Evolutionary conservation across 1,140 invertebrate genomes (phyloP).

Genomic region (Drosophila micromelanica): DNA sequence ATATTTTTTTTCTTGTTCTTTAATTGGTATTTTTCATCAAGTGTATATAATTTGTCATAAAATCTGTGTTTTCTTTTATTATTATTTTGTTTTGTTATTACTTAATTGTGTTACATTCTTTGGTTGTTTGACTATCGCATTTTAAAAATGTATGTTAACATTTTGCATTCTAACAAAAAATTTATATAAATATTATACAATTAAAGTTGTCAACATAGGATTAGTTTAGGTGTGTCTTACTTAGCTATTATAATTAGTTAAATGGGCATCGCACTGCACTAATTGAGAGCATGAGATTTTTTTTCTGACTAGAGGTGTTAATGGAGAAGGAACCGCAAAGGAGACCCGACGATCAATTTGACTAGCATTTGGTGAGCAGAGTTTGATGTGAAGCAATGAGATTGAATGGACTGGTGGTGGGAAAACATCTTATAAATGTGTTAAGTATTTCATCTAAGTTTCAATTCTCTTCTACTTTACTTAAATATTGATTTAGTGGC

Average conservation of each 20-base stretch:
- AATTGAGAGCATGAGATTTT: conserved; percentile 67
- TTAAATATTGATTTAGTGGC: conserved; percentile 44
- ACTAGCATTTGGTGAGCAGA: conserved; percentile 45
- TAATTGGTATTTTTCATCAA: conserved; percentile 60
- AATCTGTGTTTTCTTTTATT: conserved; percentile 48
- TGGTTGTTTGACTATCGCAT: conserved; percentile 48
- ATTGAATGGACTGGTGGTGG: not conserved
- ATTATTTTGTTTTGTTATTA: conserved; percentile 50
- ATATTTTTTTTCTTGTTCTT: conserved; percentile 47
- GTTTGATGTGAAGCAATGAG: conserved; percentile 16
- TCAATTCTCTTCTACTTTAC: conserved; percentile 31
- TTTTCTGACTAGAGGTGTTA: conserved; percentile 33
- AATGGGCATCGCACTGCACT: conserved; percentile 28
- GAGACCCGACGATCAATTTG: conserved; percentile 34
- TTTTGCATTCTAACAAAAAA: conserved; percentile 59
- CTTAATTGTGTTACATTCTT: conserved; percentile 64
- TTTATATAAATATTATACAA: conserved; percentile 70
- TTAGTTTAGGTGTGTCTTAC: conserved; percentile 17
- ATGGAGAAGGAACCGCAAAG: conserved; percentile 52
- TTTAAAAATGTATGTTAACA: conserved; percentile 75
- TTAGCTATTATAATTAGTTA: conserved; percentile 4
- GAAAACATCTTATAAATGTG: conserved; percentile 38
- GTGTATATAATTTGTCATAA: conserved; percentile 73
- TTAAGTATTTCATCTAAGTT: conserved; percentile 19
- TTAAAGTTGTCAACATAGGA: conserved; percentile 60